Evolutionary conservation across 2,888 invertebrate genomes (phyloP), one percentile per base, ranked within the genome.

Genomic region (Drosophila mettleri): DNA sequence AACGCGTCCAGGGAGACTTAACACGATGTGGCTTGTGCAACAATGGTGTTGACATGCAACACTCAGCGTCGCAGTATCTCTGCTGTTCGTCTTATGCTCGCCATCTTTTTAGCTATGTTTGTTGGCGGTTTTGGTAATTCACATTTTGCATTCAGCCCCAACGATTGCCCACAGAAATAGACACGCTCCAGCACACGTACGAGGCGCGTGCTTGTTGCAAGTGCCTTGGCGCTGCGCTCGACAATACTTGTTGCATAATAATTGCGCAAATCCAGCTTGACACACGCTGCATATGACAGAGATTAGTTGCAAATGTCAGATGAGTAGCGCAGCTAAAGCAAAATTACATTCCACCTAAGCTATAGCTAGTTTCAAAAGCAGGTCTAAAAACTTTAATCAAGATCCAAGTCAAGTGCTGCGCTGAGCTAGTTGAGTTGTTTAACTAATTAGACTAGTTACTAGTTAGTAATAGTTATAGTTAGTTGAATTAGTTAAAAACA

Each of bases 191-290:
- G 52, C 36, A 39, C 20, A 45, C 60, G 33, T 7, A n/a, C 16
- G 8, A 6, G 18, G 9, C 8, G 41, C 54, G 33, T 49, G 52
- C 39, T 22, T 39, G 33, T 16, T 61, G 46, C 45, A 53, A 54
- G 48, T 64, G 29, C 51, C 65, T 49, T 48, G 61, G 57, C 57
- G 61, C 60, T 76, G 58, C 55, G 46, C n/a, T 20, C 67, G 70
- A 74, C 63, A 72, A 66, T 62, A 85, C 81, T 81, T 87, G 88
- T 81, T 87, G 88, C 79, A 85, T 85, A 87, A 71, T 69, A 86
- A 83, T 64, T 68, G 34, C 48, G 20, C 48, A 65, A 49, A 58
- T 59, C 54, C 34, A 4, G 18, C 27, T 14, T 24, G 49, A 34
- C 31, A 60, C 34, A 31, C 20, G 43, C 38, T 24, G 18, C 39